These are phyloP conservation scores for Cheilosia grossa DNA, from an alignment of 2,888 invertebrate species.

Conservation along the genomic window DNA sequence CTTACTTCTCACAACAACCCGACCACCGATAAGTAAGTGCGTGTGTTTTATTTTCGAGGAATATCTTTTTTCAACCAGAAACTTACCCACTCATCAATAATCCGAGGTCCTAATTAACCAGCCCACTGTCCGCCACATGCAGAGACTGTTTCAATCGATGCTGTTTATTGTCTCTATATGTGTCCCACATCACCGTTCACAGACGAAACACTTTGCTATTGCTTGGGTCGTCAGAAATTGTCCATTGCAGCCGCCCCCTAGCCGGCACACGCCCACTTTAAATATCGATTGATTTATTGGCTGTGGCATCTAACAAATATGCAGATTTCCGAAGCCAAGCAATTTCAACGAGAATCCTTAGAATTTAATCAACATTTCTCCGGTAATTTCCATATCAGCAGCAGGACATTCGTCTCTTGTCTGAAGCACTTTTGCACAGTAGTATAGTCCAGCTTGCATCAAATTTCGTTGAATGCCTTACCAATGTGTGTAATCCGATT, in stretches of 20 bases:
- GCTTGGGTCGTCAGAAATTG: not conserved
- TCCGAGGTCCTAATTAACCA: too few species aligned
- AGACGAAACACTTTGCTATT: constrained; percentile 3
- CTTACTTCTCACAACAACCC: too few species aligned
- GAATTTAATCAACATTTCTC: constrained; percentile 46
- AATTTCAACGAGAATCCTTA: constrained; percentile 32
- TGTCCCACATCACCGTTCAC: not conserved
- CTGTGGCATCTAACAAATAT: constrained; percentile 18
- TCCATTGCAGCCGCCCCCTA: not conserved
- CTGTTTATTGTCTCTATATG: not conserved
- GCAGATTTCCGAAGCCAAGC: constrained; percentile 32
- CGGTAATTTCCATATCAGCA: constrained; percentile 48
- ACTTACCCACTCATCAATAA: not conserved
- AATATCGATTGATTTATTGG: constrained; percentile 37
- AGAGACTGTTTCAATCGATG: not conserved
- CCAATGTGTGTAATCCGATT: constrained; percentile 52
- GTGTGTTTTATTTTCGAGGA: too few species aligned
- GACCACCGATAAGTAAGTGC: too few species aligned
- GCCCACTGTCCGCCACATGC: not conserved
- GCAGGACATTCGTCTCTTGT: constrained; percentile 43
- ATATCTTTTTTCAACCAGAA: too few species aligned
- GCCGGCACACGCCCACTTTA: not conserved
- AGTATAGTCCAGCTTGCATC: constrained; percentile 6
- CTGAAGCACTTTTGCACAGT: not conserved
- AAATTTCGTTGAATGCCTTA: constrained; percentile 39